Evolutionary conservation across 2,888 invertebrate species (phyloP).

Genomic region (Malthinus flaveolus): DNA sequence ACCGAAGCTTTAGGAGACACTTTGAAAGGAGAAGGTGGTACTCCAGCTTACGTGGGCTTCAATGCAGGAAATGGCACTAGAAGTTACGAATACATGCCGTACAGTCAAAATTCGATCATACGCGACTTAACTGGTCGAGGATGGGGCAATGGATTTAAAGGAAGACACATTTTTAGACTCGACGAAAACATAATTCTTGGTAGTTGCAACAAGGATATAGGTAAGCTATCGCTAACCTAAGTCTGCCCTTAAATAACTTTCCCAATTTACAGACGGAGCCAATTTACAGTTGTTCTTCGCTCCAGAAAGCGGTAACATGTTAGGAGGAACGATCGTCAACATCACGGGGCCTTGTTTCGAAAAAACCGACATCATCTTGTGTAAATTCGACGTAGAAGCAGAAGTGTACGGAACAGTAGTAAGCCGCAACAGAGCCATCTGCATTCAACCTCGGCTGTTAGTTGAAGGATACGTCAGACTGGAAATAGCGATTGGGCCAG

Average conservation of each 20-base stretch:
- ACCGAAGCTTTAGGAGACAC: slow-evolving; percentile 92
- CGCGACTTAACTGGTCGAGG: slow-evolving; percentile 83
- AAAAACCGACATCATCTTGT: slow-evolving; percentile 73
- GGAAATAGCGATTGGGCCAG: slow-evolving; percentile 81
- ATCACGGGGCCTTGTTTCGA: slow-evolving; percentile 95
- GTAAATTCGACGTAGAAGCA: slow-evolving; percentile 78
- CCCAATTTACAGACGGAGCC: slow-evolving; percentile 68
- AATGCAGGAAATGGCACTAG: slow-evolving; percentile 95
- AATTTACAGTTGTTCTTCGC: slow-evolving; percentile 84
- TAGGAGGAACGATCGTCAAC: slow-evolving; percentile 95
- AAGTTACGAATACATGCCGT: slow-evolving; percentile 85
- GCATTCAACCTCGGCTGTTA: slow-evolving; percentile 84
- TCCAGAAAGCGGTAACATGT: slow-evolving; percentile 95
- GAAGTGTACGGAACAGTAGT: slow-evolving; percentile 77
- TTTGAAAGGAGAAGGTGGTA: slow-evolving; percentile 82
- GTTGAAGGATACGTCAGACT: slow-evolving; percentile 89
- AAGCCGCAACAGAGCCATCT: slow-evolving; percentile 82
- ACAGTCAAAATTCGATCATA: slow-evolving; percentile 84
- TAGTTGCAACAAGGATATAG: slow-evolving; percentile 89
- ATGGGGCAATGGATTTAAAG: slow-evolving; percentile 85
- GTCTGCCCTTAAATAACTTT: neutral
- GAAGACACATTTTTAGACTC: slow-evolving; percentile 91
- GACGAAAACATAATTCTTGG: slow-evolving; percentile 94
- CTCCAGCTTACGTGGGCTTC: slow-evolving; percentile 90
- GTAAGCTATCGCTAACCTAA: slow-evolving; percentile 54